phyloP scores from a whole-genome alignment of 2,113 vertebrate genomes.

The Pungitius pungitius region DNA sequence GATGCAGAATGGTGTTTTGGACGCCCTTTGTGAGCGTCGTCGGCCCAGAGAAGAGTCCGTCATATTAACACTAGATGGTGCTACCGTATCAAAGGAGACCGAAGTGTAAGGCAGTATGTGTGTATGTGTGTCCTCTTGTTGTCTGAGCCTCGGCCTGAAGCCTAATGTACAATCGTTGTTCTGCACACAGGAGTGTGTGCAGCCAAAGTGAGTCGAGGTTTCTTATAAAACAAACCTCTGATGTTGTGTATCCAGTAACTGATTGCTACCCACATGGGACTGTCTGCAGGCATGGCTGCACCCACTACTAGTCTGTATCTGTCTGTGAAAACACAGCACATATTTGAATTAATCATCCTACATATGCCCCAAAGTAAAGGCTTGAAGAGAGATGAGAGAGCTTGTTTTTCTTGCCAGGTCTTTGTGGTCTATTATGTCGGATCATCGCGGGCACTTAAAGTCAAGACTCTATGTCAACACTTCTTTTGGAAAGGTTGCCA shows the following conservation, averaged over 20 bases:
- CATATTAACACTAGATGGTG: constrained; percentile 40
- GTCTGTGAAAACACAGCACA: constrained; percentile 38
- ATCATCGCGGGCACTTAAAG: constrained; percentile 11
- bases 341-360: constrained; percentile 36
- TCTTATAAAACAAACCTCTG: neutral
- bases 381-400: constrained; percentile 38
- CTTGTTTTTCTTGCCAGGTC: constrained; percentile 28
- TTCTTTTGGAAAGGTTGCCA: too few relatives aligned
- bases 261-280: constrained; percentile 13
- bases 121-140: neutral
- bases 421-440: constrained; percentile 22
- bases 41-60: neutral
- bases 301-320: constrained; percentile 51
- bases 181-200: neutral
- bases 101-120: neutral
- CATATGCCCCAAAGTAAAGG: constrained; percentile 33
- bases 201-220: neutral
- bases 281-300: constrained; percentile 33
- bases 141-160: neutral
- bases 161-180: neutral
- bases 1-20: neutral
- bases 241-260: neutral
- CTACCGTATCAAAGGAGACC: constrained; percentile 20
- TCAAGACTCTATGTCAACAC: too few relatives aligned
- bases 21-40: neutral